A percentile compares a stretch with the other conserved stretches of the same genome.
phyloP scores from a whole-genome alignment of 2,888 invertebrate genomes.

The Caenorhabditis wallacei region DNA sequence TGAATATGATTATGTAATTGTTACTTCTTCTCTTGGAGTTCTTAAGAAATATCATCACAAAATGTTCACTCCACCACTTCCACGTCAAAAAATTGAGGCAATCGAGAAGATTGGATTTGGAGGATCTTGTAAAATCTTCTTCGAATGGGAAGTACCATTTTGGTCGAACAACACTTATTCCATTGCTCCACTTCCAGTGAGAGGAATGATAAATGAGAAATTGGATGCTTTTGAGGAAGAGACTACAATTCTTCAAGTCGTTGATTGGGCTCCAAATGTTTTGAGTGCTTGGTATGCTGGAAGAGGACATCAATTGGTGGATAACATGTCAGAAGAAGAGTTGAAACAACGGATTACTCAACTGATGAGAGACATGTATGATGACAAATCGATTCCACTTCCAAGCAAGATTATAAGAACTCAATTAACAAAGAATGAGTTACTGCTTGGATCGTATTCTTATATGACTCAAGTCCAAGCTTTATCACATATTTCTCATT shows the following conservation, averaged over 20 bases:
- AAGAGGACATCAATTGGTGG: conserved; percentile 75
- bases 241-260: conserved; percentile 72
- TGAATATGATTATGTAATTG: conserved; percentile 78
- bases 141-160: conserved; percentile 78
- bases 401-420: conserved; percentile 66
- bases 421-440: conserved; percentile 75
- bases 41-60: conserved; percentile 75
- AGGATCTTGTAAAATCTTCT: conserved; percentile 77
- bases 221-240: conserved; percentile 72
- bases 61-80: conserved; percentile 73
- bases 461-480: conserved; percentile 76
- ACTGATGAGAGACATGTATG: conserved; percentile 73
- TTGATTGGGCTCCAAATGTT: conserved; percentile 76
- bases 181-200: conserved; percentile 74
- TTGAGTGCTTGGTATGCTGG: conserved; percentile 80
- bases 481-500: conserved; percentile 67
- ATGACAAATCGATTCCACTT: conserved; percentile 48
- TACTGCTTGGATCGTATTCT: conserved; percentile 78
- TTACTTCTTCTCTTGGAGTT: conserved; percentile 80
- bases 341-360: conserved; percentile 71
- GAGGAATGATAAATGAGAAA: conserved; percentile 64
- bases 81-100: conserved; percentile 75
- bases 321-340: conserved; percentile 74
- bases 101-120: conserved; percentile 79
- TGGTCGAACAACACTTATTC: conserved; percentile 76